Conservation (phyloP, 2,888 invertebrate genomes). For the Cheilosia vulpina region DNA sequence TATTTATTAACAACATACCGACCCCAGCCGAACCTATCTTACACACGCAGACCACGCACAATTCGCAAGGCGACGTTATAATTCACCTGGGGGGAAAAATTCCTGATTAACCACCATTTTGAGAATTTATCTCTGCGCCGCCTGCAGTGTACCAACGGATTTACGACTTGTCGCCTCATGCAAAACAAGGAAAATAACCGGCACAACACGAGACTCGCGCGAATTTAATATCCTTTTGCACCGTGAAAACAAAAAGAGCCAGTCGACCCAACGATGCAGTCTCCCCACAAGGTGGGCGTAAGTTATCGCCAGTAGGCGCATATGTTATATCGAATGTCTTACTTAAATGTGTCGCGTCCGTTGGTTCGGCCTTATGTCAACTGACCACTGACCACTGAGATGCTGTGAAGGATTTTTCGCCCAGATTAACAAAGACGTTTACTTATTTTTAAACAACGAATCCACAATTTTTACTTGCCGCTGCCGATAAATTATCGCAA, state of each 20-base stretch:
- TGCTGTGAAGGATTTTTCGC: slow-evolving; percentile 44
- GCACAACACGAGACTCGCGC: slow-evolving; percentile 35
- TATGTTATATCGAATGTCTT: slow-evolving; percentile 74
- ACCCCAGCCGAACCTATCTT: slow-evolving; percentile 55
- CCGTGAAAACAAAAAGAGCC: slow-evolving; percentile 49
- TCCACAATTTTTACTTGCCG: slow-evolving; percentile 55
- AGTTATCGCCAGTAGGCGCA: slow-evolving; percentile 73
- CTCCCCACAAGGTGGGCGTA: slow-evolving; percentile 65
- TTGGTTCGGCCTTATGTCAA: slow-evolving; percentile 17
- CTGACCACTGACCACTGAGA: slow-evolving; percentile 7
- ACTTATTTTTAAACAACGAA: slow-evolving; percentile 65
- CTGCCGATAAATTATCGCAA: slow-evolving; percentile 36
- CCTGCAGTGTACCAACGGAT: slow-evolving; percentile 73
- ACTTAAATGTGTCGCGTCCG: slow-evolving; percentile 71
- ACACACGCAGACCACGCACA: slow-evolving; percentile 74
- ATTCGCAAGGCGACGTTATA: slow-evolving; percentile 69
- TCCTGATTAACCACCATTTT: slow-evolving; percentile 75
- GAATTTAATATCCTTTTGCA: slow-evolving; percentile 60
- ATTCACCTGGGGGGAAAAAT: slow-evolving; percentile 55
- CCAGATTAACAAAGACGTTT: slow-evolving; percentile 60
- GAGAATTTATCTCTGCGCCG: slow-evolving; percentile 71
- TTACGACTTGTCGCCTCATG: slow-evolving; percentile 75
- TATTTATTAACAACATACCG: not conserved
- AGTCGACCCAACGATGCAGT: slow-evolving; percentile 20
- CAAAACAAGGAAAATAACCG: slow-evolving; percentile 54